phyloP scores from a whole-genome alignment of 35 echinoderm and acorn worm species.

The Anneissia japonica region DNA sequence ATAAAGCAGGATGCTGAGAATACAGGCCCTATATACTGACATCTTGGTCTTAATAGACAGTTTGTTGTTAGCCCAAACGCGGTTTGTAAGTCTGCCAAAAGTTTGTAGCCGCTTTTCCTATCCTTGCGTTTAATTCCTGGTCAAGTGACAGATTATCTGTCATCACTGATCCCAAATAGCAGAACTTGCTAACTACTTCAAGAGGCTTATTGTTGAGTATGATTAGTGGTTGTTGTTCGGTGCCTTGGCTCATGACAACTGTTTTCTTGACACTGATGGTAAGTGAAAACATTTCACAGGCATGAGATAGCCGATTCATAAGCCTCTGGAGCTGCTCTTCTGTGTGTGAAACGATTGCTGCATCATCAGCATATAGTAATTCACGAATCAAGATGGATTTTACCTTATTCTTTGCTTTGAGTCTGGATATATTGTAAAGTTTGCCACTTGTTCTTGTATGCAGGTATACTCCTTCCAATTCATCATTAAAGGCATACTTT shows the following conservation, averaged over 20 bases:
- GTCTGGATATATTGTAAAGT: neutral
- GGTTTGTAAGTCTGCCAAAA: conserved; percentile 4
- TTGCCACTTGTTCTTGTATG: too few relatives aligned
- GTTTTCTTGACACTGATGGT: conserved; percentile 9
- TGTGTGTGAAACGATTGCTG: neutral
- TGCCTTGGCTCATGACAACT: neutral
- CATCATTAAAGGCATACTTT: too few relatives aligned
- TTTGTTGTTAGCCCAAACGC: neutral
- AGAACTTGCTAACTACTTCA: neutral
- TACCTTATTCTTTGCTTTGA: conserved; percentile 11
- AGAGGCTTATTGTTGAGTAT: too few relatives aligned
- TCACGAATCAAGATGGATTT: neutral
- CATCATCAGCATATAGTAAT: conserved; percentile 18
- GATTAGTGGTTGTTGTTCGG: neutral
- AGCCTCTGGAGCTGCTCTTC: neutral
- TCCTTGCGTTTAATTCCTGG: neutral
- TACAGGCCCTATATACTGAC: too few relatives aligned
- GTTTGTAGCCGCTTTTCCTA: neutral
- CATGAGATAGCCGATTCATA: neutral
- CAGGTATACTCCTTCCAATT: too few relatives aligned
- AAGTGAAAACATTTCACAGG: too few relatives aligned
- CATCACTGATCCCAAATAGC: neutral
- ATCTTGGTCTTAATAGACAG: too few relatives aligned
- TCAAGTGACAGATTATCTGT: neutral
- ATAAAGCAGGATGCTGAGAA: too few relatives aligned